A percentile compares a stretch with the other conserved stretches of the same genome.
Evolutionary conservation across 1,140 invertebrate species (phyloP).

Genomic region (Drosophila truncata): DNA sequence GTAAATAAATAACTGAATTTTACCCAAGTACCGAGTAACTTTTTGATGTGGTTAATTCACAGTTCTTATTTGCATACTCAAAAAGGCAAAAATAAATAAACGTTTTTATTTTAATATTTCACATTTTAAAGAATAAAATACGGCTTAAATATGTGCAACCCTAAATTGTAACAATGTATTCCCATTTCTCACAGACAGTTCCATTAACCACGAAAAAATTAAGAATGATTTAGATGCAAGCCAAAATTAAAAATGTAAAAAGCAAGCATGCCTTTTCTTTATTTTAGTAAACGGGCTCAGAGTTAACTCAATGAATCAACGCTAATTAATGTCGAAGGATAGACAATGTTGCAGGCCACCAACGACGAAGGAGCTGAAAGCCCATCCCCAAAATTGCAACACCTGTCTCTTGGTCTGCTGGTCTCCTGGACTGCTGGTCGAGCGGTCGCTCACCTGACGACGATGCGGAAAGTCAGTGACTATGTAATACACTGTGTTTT

Average conservation of each 20-base stretch:
- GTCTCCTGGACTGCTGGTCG: slow-evolving; percentile 45
- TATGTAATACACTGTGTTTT: slow-evolving; percentile 81
- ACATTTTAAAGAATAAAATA: not conserved
- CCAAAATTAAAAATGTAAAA: not conserved
- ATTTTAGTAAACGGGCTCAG: not conserved
- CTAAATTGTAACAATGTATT: too few species aligned
- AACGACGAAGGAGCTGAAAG: slow-evolving; percentile 10
- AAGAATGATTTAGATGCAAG: not conserved
- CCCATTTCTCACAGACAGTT: not conserved
- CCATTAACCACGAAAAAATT: not conserved
- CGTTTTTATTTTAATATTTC: not conserved
- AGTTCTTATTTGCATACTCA: not conserved
- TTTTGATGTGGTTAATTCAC: too few species aligned
- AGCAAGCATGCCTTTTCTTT: not conserved
- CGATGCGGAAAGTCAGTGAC: slow-evolving; percentile 76
- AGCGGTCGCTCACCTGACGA: slow-evolving; percentile 35
- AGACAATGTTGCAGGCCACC: slow-evolving; percentile 14
- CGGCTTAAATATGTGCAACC: not conserved
- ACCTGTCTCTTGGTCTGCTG: slow-evolving; percentile 58
- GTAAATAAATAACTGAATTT: too few species aligned
- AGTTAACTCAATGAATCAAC: slow-evolving; percentile 36
- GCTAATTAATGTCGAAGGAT: slow-evolving; percentile 59
- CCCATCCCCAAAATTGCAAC: slow-evolving; percentile 46
- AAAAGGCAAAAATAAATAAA: not conserved
- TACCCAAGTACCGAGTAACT: too few species aligned